Evolutionary conservation across 2,797 vertebrate genomes (phyloP).

Genomic region (Hylomyscus alleni): DNA sequence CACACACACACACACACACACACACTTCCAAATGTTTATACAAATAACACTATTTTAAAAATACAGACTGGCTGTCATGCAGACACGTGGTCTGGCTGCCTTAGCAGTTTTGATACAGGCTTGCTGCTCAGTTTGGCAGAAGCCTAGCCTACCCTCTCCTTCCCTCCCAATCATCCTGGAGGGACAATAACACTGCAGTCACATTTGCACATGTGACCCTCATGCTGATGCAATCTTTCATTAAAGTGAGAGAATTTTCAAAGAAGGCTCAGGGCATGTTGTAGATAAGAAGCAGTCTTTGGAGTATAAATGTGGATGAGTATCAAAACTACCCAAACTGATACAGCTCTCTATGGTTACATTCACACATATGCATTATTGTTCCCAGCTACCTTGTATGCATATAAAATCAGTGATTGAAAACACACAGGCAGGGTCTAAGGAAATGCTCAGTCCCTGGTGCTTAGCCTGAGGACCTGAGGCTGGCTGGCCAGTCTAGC

Average conservation of each 20-base stretch:
- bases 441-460: background rate
- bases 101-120: background rate
- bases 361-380: background rate
- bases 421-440: background rate
- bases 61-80: background rate
- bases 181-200: background rate
- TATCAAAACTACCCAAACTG: background rate
- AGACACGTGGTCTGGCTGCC: conserved; percentile 5
- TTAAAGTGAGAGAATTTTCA: background rate
- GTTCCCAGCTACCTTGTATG: background rate
- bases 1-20: background rate
- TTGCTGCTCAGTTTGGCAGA: background rate
- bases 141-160: background rate
- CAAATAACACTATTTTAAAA: conserved; percentile 56
- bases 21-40: conserved; percentile 21
- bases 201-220: background rate
- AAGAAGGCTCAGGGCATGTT: background rate
- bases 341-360: background rate
- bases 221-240: background rate
- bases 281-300: conserved; percentile 5
- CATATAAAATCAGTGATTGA: background rate
- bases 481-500: background rate
- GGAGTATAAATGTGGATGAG: background rate
- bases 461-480: background rate
- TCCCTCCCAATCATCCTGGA: fast-evolving